These are phyloP conservation scores for Ophioderma brevispina DNA, from an alignment of 35 echinoderm and acorn worm genomes.

Conservation along the genomic window DNA sequence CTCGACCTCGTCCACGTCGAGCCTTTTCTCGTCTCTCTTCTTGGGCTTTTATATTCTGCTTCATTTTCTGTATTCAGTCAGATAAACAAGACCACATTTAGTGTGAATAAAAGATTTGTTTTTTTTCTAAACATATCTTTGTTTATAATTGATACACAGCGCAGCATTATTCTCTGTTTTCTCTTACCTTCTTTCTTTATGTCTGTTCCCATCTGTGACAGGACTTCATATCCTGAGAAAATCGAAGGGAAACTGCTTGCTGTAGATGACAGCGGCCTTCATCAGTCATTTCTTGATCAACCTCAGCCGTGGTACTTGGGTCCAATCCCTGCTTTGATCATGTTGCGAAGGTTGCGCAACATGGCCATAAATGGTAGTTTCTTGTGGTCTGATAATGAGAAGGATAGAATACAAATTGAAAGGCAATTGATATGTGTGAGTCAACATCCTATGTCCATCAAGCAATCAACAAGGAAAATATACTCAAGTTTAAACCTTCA, in stretches of 20 bases:
- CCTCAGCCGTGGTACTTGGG: conserved; percentile 77
- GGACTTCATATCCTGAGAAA: conserved; percentile 95
- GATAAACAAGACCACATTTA: too few relatives aligned
- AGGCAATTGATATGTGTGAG: too few relatives aligned
- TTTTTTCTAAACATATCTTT: too few relatives aligned
- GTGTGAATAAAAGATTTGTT: too few relatives aligned
- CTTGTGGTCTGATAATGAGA: conserved; percentile 69
- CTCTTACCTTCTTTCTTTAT: conserved; percentile 36
- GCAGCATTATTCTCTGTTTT: too few relatives aligned
- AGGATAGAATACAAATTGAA: neutral
- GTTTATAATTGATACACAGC: too few relatives aligned
- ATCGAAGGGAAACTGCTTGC: conserved; percentile 98
- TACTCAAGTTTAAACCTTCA: too few relatives aligned
- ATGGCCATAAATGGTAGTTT: conserved; percentile 99
- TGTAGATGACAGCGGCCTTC: conserved; percentile 80
- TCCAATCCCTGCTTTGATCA: conserved; percentile 80
- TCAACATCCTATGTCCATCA: too few relatives aligned
- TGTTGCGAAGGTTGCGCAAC: conserved; percentile 95
- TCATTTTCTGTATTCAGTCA: too few relatives aligned
- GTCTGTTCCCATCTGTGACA: conserved; percentile 54
- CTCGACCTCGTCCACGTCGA: conserved; percentile 36
- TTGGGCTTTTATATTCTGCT: neutral
- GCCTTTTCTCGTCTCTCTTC: conserved; percentile 13
- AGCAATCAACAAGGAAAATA: too few relatives aligned
- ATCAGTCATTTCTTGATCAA: conserved; percentile 88